Evolutionary conservation across 1,140 invertebrate genomes (phyloP).

Genomic region (Ostrea denselamellosa): DNA sequence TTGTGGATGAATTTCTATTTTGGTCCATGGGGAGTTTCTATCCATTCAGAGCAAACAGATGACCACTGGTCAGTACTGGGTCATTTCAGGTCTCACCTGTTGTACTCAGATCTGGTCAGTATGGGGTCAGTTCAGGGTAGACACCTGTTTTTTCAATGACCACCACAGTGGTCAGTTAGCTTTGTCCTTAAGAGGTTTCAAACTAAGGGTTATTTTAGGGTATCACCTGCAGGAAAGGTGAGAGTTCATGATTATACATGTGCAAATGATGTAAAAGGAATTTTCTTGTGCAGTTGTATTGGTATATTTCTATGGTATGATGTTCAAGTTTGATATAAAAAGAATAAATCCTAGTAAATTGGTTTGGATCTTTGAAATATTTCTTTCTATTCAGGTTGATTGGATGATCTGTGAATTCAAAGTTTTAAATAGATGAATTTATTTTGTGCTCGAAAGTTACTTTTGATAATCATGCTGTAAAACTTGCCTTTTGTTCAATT

Average conservation of each 20-base stretch:
- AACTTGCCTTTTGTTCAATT: conserved; percentile 24
- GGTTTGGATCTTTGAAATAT: background rate
- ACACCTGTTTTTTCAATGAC: conserved; percentile 3
- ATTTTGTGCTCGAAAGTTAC: background rate
- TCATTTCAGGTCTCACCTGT: conserved; percentile 34
- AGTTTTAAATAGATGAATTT: background rate
- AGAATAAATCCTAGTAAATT: background rate
- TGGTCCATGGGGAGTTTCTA: background rate
- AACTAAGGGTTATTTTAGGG: conserved; percentile 23
- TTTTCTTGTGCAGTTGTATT: background rate
- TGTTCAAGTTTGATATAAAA: background rate
- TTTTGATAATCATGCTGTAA: background rate
- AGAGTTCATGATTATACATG: background rate
- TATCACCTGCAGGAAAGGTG: conserved; percentile 26
- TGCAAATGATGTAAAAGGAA: background rate
- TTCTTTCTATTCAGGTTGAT: background rate
- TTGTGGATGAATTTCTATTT: background rate
- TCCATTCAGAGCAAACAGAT: conserved; percentile 7
- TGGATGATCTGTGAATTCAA: background rate
- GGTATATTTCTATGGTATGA: background rate
- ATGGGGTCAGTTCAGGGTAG: conserved; percentile 30
- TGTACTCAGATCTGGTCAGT: conserved; percentile 1
- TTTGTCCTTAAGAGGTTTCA: conserved; percentile 23
- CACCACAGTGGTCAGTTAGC: background rate
- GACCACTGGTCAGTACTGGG: conserved; percentile 20